Conservation (phyloP, 1,140 invertebrate species). For the Apocrypta bakeri region DNA sequence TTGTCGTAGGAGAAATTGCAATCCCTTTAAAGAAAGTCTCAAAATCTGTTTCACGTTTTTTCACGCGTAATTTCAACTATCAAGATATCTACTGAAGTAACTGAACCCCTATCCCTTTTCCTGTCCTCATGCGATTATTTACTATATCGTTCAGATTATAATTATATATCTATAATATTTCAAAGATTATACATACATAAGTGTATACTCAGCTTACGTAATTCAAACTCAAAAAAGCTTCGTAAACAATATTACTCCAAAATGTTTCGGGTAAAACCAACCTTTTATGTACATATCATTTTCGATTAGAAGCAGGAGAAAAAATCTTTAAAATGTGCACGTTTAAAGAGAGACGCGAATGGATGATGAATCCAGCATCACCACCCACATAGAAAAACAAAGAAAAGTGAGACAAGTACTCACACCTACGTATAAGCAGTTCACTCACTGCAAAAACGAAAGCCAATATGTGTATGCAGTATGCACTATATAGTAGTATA, state of each 20-base stretch:
- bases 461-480: conserved; percentile 6
- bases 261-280: too few species aligned
- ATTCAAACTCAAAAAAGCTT: too few species aligned
- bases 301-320: too few species aligned
- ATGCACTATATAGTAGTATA: background rate
- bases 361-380: conserved; percentile 40
- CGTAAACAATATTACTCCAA: too few species aligned
- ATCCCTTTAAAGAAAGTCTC: conserved; percentile 14
- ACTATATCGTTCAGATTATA: too few species aligned
- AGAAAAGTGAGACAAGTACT: conserved; percentile 36
- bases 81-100: background rate
- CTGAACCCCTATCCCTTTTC: too few species aligned
- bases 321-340: too few species aligned
- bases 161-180: too few species aligned
- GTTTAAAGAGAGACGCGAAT: conserved; percentile 10
- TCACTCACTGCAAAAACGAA: conserved; percentile 19
- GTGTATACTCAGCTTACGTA: too few species aligned
- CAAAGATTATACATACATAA: too few species aligned
- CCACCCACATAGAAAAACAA: conserved; percentile 48
- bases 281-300: too few species aligned
- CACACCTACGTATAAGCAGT: conserved; percentile 7
- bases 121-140: too few species aligned
- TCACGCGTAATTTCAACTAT: conserved; percentile 16
- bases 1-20: background rate
- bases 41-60: conserved; percentile 22